phyloP scores from a whole-genome alignment of 2,888 invertebrate genomes.

The Drosophila koepferae region DNA sequence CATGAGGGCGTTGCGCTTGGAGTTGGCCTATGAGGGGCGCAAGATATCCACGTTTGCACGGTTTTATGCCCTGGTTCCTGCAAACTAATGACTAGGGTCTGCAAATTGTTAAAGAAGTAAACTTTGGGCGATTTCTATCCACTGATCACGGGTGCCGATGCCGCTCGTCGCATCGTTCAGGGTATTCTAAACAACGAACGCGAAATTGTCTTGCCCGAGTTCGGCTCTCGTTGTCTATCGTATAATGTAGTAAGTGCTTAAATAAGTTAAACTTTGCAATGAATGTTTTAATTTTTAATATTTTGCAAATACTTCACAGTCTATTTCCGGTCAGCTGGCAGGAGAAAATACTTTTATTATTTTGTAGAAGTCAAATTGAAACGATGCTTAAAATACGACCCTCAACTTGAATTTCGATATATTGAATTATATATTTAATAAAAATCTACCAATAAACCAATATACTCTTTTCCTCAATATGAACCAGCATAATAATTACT shows the following conservation, averaged over 20 bases:
- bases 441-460: background rate
- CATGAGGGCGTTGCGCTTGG: constrained; percentile 77
- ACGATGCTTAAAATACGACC: background rate
- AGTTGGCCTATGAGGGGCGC: constrained; percentile 67
- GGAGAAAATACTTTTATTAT: background rate
- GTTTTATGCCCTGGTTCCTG: constrained; percentile 83
- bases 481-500: background rate
- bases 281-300: background rate
- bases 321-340: constrained; percentile 55
- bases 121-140: constrained; percentile 41
- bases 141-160: constrained; percentile 50
- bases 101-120: background rate
- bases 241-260: constrained; percentile 37
- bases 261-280: background rate
- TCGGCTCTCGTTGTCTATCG: constrained; percentile 33
- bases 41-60: constrained; percentile 67
- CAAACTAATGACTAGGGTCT: constrained; percentile 62
- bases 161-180: constrained; percentile 57
- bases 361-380: background rate
- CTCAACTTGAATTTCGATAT: background rate
- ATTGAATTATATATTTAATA: too few species aligned
- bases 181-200: constrained; percentile 68
- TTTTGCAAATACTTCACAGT: constrained; percentile 10
- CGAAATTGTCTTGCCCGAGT: constrained; percentile 66
- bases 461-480: background rate